Conservation (phyloP, 2,113 vertebrate species). For the Pseudopodoces humilis region DNA sequence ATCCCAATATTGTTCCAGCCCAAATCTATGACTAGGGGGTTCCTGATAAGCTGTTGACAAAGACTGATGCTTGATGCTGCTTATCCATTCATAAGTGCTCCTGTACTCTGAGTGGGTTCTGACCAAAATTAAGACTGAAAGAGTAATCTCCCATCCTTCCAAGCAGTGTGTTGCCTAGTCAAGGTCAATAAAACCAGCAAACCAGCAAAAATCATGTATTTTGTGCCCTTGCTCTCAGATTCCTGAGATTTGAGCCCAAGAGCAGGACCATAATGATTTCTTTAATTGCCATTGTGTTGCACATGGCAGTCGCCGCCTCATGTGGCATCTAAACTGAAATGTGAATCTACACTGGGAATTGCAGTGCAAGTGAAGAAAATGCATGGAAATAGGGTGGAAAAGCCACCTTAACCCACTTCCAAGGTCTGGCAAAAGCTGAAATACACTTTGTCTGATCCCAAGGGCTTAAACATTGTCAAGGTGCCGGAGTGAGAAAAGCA, state of each 20-base stretch:
- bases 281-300: not conserved
- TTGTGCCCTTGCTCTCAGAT: not conserved
- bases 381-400: not conserved
- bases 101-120: conserved; percentile 9
- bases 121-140: conserved; percentile 27
- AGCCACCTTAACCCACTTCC: not conserved
- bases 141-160: conserved; percentile 3
- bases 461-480: not conserved
- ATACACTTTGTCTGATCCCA: not conserved
- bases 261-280: not conserved
- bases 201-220: not conserved
- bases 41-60: conserved; percentile 37
- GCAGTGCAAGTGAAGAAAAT: not conserved
- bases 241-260: not conserved
- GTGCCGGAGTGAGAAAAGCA: not conserved
- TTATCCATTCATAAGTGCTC: conserved; percentile 34
- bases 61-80: conserved; percentile 18
- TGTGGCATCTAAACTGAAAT: not conserved
- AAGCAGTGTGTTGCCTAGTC: not conserved
- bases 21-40: not conserved
- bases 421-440: not conserved
- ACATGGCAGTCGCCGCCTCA: accelerated
- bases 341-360: not conserved
- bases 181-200: not conserved
- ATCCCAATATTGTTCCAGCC: conserved; percentile 33